Conservation (phyloP, 2,888 invertebrate species). For the Macrophya alboannulata region DNA sequence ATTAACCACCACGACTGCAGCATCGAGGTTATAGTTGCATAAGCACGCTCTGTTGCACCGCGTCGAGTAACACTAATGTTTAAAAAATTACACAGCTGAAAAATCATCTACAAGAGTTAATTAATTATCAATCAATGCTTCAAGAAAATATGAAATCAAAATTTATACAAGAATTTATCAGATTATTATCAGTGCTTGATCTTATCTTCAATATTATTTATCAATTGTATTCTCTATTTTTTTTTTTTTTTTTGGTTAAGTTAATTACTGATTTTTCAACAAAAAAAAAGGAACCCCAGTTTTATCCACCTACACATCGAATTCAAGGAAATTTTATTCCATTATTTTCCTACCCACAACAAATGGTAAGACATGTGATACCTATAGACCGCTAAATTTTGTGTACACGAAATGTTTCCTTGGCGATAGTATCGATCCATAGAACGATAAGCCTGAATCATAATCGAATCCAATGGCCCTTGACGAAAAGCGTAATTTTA, state of each 20-base stretch:
- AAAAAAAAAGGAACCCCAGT: neutral
- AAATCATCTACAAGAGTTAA: neutral
- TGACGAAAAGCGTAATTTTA: conserved; percentile 31
- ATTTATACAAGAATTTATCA: neutral
- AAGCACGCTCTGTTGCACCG: neutral
- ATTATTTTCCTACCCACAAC: neutral
- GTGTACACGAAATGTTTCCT: conserved; percentile 41
- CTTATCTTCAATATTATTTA: neutral
- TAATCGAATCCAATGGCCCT: neutral
- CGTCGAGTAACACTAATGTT: neutral
- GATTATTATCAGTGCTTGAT: neutral
- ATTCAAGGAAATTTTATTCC: neutral
- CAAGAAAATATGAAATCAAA: neutral
- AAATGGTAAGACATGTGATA: neutral
- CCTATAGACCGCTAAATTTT: neutral
- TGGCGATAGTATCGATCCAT: conserved; percentile 37
- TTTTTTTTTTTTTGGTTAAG: neutral
- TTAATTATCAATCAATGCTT: neutral
- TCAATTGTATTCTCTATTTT: neutral
- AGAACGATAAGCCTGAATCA: conserved; percentile 26
- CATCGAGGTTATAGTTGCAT: conserved; percentile 5
- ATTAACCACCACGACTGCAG: conserved; percentile 11
- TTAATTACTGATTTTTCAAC: neutral
- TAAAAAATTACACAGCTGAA: neutral
- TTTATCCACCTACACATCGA: neutral